These are phyloP conservation scores for Salticus scenicus DNA, from an alignment of 2,888 invertebrate species.

Conservation along the genomic window DNA sequence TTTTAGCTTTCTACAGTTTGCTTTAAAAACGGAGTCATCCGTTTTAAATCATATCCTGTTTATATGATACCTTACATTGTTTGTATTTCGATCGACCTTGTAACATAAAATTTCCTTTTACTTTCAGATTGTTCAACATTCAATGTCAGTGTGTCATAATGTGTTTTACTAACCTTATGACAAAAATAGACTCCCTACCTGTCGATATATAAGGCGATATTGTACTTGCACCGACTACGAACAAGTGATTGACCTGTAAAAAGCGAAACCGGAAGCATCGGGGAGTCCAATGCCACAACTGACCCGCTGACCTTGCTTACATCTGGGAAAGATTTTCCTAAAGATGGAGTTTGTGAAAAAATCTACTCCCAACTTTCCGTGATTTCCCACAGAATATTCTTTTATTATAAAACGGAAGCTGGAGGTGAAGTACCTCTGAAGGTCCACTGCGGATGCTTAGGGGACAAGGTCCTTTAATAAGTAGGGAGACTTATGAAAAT, in stretches of 20 bases:
- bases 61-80: no score
- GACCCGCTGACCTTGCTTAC: conserved; percentile 52
- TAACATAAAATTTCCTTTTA: neutral
- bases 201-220: neutral
- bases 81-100: no score
- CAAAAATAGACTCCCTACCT: conserved; percentile 11
- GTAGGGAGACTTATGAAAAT: neutral
- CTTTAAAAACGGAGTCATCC: no score
- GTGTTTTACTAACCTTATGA: neutral
- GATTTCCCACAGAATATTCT: conserved; percentile 49
- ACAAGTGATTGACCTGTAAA: conserved; percentile 48
- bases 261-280: conserved; percentile 51
- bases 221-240: neutral
- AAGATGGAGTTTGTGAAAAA: conserved; percentile 33
- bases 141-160: neutral
- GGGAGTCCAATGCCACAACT: conserved; percentile 45
- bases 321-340: conserved; percentile 36
- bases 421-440: conserved; percentile 40
- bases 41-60: no score
- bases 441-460: neutral
- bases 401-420: conserved; percentile 44
- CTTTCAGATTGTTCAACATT: neutral
- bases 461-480: neutral
- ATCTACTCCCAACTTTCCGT: conserved; percentile 37
- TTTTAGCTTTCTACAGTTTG: no score